A percentile compares a stretch with the other conserved stretches of the same genome.
Evolutionary conservation across 2,888 invertebrate species (phyloP).

Genomic region (Leptinotarsa juncta): DNA sequence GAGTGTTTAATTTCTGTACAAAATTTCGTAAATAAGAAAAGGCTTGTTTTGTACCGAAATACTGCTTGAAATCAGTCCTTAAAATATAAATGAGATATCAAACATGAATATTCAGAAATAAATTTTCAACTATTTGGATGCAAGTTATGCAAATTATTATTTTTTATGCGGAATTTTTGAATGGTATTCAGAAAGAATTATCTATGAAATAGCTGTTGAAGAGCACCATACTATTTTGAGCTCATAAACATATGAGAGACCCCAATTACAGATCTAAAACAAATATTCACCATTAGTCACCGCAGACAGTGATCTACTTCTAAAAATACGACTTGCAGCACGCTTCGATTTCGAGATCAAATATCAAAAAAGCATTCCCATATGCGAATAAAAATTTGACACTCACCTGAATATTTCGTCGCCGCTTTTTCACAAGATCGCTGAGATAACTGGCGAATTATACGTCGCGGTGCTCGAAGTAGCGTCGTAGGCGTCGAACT

Average conservation of each 20-base stretch:
- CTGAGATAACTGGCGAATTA: constrained; percentile 53
- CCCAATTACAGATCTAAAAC: not conserved
- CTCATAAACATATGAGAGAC: not conserved
- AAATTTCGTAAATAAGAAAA: no score
- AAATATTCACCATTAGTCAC: constrained; percentile 8
- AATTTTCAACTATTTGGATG: no score
- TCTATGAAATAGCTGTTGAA: no score
- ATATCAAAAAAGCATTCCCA: not conserved
- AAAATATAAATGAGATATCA: no score
- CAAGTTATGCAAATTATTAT: no score
- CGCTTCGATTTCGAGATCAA: not conserved
- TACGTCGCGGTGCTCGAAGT: constrained; percentile 44
- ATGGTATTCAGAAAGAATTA: no score
- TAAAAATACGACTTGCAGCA: constrained; percentile 5
- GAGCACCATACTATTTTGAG: no score
- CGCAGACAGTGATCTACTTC: not conserved
- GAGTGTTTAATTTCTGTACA: no score
- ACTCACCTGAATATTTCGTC: constrained; percentile 46
- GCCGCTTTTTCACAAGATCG: constrained; percentile 59
- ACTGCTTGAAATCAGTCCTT: no score
- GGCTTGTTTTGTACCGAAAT: no score
- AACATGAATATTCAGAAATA: no score
- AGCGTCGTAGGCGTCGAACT: constrained; percentile 25
- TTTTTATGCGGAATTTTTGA: no score
- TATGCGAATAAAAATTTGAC: not conserved